These are phyloP conservation scores for Heteropelma amictum DNA, from an alignment of 2,888 invertebrate species.

Conservation along the genomic window DNA sequence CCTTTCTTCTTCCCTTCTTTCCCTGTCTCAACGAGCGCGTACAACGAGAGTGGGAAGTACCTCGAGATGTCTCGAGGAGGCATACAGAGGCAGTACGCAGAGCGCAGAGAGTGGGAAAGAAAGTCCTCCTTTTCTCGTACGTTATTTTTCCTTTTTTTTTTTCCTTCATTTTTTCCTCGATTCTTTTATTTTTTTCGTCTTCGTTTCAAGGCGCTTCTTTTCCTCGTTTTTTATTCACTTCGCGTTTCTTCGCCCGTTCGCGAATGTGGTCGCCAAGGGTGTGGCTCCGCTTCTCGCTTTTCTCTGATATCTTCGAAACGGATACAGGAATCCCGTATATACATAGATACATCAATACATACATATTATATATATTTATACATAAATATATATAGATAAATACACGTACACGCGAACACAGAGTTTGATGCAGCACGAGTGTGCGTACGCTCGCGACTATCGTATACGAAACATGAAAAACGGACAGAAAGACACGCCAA, in stretches of 20 bases:
- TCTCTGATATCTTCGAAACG: slow-evolving; percentile 55
- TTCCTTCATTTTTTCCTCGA: too few species aligned
- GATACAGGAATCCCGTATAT: slow-evolving; percentile 45
- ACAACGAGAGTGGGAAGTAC: slow-evolving; percentile 50
- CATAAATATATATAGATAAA: background rate
- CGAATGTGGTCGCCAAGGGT: slow-evolving; percentile 67
- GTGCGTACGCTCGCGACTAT: slow-evolving; percentile 33
- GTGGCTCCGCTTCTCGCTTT: slow-evolving; percentile 69
- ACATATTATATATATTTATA: slow-evolving; percentile 16
- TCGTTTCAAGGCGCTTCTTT: slow-evolving; percentile 45
- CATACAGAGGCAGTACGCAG: slow-evolving; percentile 25
- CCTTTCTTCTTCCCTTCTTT: slow-evolving; percentile 11
- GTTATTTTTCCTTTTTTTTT: slow-evolving; percentile 10
- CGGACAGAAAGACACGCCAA: slow-evolving; percentile 50
- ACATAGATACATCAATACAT: too few species aligned
- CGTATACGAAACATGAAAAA: slow-evolving; percentile 41
- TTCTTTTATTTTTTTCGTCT: too few species aligned
- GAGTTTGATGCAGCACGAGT: slow-evolving; percentile 18
- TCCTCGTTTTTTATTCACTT: slow-evolving; percentile 34
- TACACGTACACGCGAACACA: background rate
- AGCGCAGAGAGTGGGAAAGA: slow-evolving; percentile 35
- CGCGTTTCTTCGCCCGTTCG: slow-evolving; percentile 48
- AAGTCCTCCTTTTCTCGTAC: slow-evolving; percentile 54
- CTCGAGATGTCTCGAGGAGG: slow-evolving; percentile 51
- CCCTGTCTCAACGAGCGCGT: slow-evolving; percentile 26